Base-by-base conservation (phyloP, 2,113 vertebrate genomes). In the Platichthys flesus region DNA sequence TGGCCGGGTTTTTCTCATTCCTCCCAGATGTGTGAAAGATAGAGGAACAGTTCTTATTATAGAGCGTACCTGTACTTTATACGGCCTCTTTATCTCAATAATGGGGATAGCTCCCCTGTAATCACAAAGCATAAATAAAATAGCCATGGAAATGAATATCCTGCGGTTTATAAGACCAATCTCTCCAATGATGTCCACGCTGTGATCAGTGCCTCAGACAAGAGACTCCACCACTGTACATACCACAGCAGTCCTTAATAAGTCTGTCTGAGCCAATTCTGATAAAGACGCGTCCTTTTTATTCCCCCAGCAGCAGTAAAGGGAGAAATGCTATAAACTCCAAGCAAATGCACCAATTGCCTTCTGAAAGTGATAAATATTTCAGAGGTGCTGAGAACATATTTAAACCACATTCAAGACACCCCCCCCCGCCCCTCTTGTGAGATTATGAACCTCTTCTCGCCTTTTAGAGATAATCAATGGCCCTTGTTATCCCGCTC, bases 391-490 rank as follows among this genome's bases (percentile, higher is more conserved):
- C 84, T 82, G 75, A 89, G 90, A 90, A 89, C 91, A 90, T 93
- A 94, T 93, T 95, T 94, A 91, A 95, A 93, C 84, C 84, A 87
- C 90, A 85, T 91, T 86, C 83, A 87, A 87, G 81, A 78, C 75
- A 5, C 28, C 6, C 45, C n/a, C 79, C n/a, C 54, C 51, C 20
- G 4, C 28, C 31, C 45, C n/a, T 72, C 81, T 74, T 81, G 72
- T 83, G 88, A 92, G 94, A 95, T 94, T 91, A 93, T 90, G 86
- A 93, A 94, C 91, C 89, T 85, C 81, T 86, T 56, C 79, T 89
- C 59, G 89, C 85, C 83, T 88, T 91, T 95, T 94, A 93, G 91
- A 94, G 91, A 94, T 92, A 95, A 94, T 94, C 94, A 93, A 94
- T 95, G 93, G 90, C 83, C 94, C 91, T 88, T 92, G 89, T 93